Conservation (phyloP, 2,797 vertebrate species). For the Psittacula derbiana region DNA sequence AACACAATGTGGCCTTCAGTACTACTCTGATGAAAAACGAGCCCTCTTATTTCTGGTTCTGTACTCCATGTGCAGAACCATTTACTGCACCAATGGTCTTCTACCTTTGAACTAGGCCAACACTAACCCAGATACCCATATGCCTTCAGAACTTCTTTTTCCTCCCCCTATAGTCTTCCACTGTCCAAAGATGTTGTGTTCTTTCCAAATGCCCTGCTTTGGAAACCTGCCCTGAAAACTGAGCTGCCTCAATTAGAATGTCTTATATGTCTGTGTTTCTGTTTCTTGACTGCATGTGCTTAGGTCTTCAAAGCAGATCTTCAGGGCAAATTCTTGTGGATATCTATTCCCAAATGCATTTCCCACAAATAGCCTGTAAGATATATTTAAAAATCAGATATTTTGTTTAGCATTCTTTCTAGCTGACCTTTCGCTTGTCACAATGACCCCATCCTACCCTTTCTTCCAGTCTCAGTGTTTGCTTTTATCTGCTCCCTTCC, state of each 20-base stretch:
- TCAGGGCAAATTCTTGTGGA: slow-evolving; percentile 63
- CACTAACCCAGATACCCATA: not conserved
- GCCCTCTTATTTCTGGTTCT: not conserved
- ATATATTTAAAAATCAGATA: slow-evolving; percentile 52
- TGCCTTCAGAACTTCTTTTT: not conserved
- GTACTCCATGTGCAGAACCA: not conserved
- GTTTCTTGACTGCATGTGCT: slow-evolving; percentile 19
- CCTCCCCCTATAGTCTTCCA: not conserved
- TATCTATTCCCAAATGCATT: slow-evolving; percentile 49
- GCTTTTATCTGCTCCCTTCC: slow-evolving; percentile 6
- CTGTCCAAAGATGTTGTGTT: not conserved
- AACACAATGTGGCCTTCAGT: not conserved
- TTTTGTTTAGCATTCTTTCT: slow-evolving; percentile 58
- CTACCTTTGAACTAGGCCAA: not conserved
- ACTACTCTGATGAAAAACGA: not conserved
- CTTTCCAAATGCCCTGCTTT: not conserved
- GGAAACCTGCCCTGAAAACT: slow-evolving; percentile 15
- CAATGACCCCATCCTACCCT: slow-evolving; percentile 20
- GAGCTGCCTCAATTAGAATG: slow-evolving; percentile 8
- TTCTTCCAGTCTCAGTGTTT: not conserved
- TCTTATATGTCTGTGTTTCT: not conserved
- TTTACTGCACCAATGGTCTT: not conserved
- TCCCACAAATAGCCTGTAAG: slow-evolving; percentile 45
- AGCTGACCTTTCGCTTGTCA: not conserved
- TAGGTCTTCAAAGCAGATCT: slow-evolving; percentile 56